Percentiles rank a stretch among this genome's conserved stretches.
Conservation (phyloP, 64 coral and sea anemone genomes). For the Porites australiensis region DNA sequence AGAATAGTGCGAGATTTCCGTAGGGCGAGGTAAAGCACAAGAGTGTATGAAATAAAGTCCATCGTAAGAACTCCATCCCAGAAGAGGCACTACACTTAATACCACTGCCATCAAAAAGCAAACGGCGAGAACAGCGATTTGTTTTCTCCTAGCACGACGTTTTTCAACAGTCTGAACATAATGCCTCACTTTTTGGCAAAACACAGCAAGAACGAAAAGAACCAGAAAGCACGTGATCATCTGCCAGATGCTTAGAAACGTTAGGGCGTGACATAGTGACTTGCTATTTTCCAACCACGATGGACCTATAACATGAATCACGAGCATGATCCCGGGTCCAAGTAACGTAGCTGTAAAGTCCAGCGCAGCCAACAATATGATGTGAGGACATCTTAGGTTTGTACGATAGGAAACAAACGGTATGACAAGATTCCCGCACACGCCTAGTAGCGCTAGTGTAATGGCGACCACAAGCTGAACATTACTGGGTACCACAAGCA, state of each 20-base stretch:
- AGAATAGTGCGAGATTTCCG: conserved; percentile 7
- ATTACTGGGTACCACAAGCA: neutral
- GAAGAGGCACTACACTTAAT: neutral
- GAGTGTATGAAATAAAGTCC: neutral
- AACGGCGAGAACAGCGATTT: neutral
- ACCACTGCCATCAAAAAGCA: neutral
- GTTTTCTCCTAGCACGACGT: neutral
- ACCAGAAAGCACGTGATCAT: neutral
- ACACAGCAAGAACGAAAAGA: conserved; percentile 14
- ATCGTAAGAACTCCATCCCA: conserved; percentile 23
- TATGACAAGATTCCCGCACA: neutral
- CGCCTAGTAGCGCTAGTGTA: neutral
- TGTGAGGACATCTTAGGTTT: conserved; percentile 9
- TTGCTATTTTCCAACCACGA: conserved; percentile 9
- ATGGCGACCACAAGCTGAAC: neutral
- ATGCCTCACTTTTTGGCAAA: neutral
- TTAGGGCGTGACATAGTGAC: conserved; percentile 9
- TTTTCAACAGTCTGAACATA: neutral
- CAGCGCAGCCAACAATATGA: neutral
- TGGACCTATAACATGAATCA: neutral
- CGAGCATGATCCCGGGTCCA: neutral
- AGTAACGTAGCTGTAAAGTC: conserved; percentile 24
- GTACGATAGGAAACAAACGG: conserved; percentile 16
- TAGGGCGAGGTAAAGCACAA: neutral
- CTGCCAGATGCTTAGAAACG: neutral